phyloP scores from a whole-genome alignment of 2,113 vertebrate species.

The Agapornis roseicollis region DNA sequence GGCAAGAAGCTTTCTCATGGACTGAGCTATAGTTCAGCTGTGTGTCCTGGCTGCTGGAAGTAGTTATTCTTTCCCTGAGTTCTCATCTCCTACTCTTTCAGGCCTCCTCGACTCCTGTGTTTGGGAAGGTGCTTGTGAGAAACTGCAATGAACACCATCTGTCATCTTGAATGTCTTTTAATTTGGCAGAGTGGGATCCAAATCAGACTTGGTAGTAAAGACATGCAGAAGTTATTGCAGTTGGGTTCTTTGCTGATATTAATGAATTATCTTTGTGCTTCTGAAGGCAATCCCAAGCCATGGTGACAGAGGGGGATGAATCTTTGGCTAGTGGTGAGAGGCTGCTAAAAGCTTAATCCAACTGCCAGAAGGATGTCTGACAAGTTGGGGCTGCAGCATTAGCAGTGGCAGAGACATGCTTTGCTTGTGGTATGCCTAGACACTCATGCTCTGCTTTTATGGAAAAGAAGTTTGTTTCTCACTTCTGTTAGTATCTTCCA shows the following conservation, averaged over 20 bases:
- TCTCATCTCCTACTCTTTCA: neutral
- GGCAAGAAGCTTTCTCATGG: neutral
- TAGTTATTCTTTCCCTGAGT: accelerated
- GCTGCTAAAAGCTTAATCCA: neutral
- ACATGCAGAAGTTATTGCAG: neutral
- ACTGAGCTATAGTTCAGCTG: neutral
- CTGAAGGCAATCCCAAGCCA: neutral
- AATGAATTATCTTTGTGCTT: neutral
- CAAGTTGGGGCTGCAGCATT: neutral
- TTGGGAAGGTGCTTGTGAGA: neutral
- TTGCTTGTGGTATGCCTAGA: neutral
- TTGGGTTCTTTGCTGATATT: neutral
- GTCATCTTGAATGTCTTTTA: neutral
- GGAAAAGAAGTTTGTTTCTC: neutral
- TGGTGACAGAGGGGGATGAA: neutral
- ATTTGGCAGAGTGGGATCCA: neutral
- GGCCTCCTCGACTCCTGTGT: neutral
- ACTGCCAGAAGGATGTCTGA: neutral
- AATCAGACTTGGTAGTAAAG: neutral
- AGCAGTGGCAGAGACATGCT: neutral
- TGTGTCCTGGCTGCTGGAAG: neutral
- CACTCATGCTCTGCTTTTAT: neutral
- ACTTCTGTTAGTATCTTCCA: neutral
- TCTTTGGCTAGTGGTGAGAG: neutral
- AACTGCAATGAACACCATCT: neutral